phyloP scores from a whole-genome alignment of 2,113 vertebrate genomes.

The Dasyornis broadbenti region DNA sequence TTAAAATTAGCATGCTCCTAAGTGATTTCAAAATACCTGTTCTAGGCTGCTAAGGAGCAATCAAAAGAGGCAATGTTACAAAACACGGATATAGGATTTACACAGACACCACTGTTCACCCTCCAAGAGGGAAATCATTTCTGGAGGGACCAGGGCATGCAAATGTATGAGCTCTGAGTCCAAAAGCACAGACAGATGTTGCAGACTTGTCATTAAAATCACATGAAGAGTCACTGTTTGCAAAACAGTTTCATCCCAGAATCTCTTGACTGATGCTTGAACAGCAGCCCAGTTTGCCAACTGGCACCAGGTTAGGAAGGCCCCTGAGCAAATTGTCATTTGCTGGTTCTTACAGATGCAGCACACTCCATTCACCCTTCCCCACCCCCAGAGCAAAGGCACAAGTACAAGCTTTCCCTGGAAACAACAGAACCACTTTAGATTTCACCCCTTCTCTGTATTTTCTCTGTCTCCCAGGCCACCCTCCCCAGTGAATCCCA shows the following conservation, averaged over 20 bases:
- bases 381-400: fast-evolving
- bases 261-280: background rate
- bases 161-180: background rate
- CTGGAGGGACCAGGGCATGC: background rate
- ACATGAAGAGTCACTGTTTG: background rate
- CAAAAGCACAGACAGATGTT: slow-evolving; percentile 1
- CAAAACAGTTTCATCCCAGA: background rate
- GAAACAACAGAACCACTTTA: background rate
- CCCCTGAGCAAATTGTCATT: background rate
- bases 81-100: background rate
- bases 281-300: background rate
- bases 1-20: background rate
- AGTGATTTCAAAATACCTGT: background rate
- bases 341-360: background rate
- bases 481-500: background rate
- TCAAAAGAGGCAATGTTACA: background rate
- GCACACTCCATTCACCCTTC: background rate
- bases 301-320: background rate
- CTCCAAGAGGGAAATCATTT: background rate
- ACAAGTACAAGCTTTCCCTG: fast-evolving
- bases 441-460: background rate
- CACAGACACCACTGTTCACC: background rate
- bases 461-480: background rate
- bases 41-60: background rate
- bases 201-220: background rate